A percentile compares a stretch with the other conserved stretches of the same genome.
phyloP scores from a whole-genome alignment of 2,888 invertebrate species.

The Acholoe squamosa region DNA sequence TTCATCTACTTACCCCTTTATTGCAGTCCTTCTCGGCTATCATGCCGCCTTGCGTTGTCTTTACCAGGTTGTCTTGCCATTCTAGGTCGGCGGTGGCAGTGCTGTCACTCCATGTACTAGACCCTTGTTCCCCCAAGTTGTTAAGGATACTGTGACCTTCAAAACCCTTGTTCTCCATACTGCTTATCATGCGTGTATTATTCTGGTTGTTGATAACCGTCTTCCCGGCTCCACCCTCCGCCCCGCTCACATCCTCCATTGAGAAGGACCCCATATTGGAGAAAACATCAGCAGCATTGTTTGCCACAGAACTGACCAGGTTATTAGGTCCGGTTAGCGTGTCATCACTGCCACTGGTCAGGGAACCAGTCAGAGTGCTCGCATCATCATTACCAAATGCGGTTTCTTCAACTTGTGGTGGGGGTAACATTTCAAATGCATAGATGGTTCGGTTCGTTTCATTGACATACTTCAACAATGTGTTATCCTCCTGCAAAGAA shows the following conservation, averaged over 20 bases:
- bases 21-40: constrained; percentile 6
- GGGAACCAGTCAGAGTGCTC: constrained; percentile 19
- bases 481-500: constrained; percentile 85
- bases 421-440: constrained; percentile 81
- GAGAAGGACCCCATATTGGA: constrained; percentile 64
- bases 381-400: constrained; percentile 43
- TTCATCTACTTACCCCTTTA: not conserved
- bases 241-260: constrained; percentile 3
- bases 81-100: constrained; percentile 43
- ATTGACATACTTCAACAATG: constrained; percentile 85
- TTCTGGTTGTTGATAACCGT: constrained; percentile 55
- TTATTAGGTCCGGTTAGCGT: constrained; percentile 42
- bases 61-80: constrained; percentile 67
- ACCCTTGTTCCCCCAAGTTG: constrained; percentile 50
- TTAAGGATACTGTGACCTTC: constrained; percentile 57
- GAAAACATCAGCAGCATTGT: constrained; percentile 62
- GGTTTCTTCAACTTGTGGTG: constrained; percentile 60
- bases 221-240: not conserved
- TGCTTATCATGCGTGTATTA: constrained; percentile 34
- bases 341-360: constrained; percentile 21
- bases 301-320: constrained; percentile 27
- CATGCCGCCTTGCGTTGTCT: not conserved
- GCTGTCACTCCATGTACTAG: not conserved
- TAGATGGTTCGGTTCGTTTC: constrained; percentile 82
- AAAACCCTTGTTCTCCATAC: constrained; percentile 42